Percentiles rank a stretch among this genome's conserved stretches.
Evolutionary conservation across 2,113 vertebrate species (phyloP).

Genomic region (Lichenostomus cassidix): DNA sequence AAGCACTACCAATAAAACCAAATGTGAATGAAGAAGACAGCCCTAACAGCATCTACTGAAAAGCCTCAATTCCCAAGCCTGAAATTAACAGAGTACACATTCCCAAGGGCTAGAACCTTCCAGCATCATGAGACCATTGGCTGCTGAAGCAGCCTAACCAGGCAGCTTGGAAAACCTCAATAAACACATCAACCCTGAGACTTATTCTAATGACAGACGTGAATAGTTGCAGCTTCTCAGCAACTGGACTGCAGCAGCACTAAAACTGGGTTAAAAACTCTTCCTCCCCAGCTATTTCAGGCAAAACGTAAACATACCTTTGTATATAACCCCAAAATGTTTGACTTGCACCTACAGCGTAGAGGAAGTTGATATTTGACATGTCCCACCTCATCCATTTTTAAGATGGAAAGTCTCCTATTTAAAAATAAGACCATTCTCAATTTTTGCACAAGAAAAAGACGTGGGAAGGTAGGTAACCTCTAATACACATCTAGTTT

Average conservation of each 20-base stretch:
- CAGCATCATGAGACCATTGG: rapidly evolving
- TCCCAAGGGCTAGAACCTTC: neutral
- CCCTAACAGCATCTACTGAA: neutral
- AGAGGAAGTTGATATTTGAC: neutral
- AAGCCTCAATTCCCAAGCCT: neutral
- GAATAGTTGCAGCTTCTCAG: neutral
- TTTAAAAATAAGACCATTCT: neutral
- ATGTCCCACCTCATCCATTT: neutral
- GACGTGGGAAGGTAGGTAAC: neutral
- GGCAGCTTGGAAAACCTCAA: neutral
- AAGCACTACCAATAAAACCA: neutral
- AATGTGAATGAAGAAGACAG: neutral
- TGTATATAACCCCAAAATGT: neutral
- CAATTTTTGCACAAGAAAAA: neutral
- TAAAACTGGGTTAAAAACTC: neutral
- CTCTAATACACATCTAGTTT: neutral
- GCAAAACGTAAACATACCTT: neutral
- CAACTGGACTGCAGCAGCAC: neutral
- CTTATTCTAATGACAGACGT: neutral
- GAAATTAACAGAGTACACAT: neutral
- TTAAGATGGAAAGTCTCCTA: neutral
- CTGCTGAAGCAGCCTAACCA: neutral
- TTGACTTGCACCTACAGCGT: neutral
- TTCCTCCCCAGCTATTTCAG: neutral
- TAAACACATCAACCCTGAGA: neutral